Evolutionary conservation across 2,888 invertebrate genomes (phyloP), one percentile per base, ranked within the genome.

Genomic region (Pyrochroa serraticornis): DNA sequence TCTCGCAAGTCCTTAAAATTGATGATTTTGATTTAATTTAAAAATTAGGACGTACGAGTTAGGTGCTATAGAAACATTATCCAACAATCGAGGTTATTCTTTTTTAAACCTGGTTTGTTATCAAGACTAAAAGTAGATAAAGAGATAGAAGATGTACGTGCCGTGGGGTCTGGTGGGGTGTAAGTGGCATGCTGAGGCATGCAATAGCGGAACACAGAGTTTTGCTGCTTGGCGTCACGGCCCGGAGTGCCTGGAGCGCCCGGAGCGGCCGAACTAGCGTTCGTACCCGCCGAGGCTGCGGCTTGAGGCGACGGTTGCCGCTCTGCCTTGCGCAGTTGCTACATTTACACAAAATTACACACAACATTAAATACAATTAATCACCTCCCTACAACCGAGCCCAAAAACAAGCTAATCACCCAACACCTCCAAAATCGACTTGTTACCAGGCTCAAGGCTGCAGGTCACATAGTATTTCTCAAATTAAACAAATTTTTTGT

Each of bases 101-200:
- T 36, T 41, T 48, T 39, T 38, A 9, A 30, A 31, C 49, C 54
- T 39, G 38, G 38, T 13, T 39, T 44, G 50, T 51, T 54, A 44
- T 51, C 48, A 41, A 60, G 51, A 60, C 46, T 51, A 55, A 54
- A 22, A 65, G 62, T 60, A 65, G 63, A 56, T 64, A 69, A 68
- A 70, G 65, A 72, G 68, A 77, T 72, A 74, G 69, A 73, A 74
- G 73, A 73, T 73, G 80, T 84, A 84, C 84, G 82, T 84, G 84
- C 84, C 84, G 82, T 84, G 77, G 82, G 83, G 77, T 83, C 83
- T 78, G 83, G 83, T 80, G 83, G 81, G 77, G 82, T 82, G 81
- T 83, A 84, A 77, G 82, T 82, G 71, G 84, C 83, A 82, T 84
- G 83, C 78, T 82, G 82, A 76, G 83, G 83, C 84, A 84, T 84